These are phyloP conservation scores for Cyprinodon tularosa DNA, from an alignment of 2,113 vertebrate species.

Conservation along the genomic window DNA sequence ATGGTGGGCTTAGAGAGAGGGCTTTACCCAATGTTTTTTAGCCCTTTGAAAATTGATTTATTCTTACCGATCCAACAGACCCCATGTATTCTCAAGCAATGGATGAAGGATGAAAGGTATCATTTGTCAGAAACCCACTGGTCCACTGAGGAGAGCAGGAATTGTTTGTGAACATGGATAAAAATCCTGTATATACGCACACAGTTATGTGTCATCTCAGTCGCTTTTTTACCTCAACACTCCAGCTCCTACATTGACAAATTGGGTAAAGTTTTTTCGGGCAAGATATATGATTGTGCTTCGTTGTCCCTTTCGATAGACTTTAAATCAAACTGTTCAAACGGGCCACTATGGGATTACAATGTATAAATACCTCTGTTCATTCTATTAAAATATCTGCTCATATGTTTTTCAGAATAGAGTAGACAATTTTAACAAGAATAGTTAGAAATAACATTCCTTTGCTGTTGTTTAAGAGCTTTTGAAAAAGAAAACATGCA, in stretches of 20 bases:
- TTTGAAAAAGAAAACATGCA: not conserved
- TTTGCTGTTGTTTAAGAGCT: not conserved
- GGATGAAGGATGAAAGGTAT: slow-evolving; percentile 79
- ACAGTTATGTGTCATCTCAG: slow-evolving; percentile 66
- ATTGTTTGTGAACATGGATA: slow-evolving; percentile 77
- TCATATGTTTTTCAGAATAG: not conserved
- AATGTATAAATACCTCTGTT: not conserved
- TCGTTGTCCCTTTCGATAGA: slow-evolving; percentile 32
- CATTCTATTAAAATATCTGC: not conserved
- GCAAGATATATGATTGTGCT: slow-evolving; percentile 23
- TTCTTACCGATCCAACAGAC: slow-evolving; percentile 73
- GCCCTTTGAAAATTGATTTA: slow-evolving; percentile 77
- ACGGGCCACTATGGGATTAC: not conserved
- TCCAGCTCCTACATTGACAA: slow-evolving; percentile 48
- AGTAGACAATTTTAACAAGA: slow-evolving; percentile 37
- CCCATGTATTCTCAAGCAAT: slow-evolving; percentile 74
- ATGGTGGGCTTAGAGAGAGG: slow-evolving; percentile 64
- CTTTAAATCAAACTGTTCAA: slow-evolving; percentile 58
- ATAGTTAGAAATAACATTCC: not conserved
- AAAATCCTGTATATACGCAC: slow-evolving; percentile 70
- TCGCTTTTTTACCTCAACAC: slow-evolving; percentile 52
- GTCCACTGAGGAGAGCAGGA: slow-evolving; percentile 73
- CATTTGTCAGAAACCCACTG: slow-evolving; percentile 78
- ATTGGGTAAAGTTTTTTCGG: slow-evolving; percentile 54
- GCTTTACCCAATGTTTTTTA: slow-evolving; percentile 73